Conservation (phyloP, 2,888 invertebrate species). For the Melanostoma mellinum region DNA sequence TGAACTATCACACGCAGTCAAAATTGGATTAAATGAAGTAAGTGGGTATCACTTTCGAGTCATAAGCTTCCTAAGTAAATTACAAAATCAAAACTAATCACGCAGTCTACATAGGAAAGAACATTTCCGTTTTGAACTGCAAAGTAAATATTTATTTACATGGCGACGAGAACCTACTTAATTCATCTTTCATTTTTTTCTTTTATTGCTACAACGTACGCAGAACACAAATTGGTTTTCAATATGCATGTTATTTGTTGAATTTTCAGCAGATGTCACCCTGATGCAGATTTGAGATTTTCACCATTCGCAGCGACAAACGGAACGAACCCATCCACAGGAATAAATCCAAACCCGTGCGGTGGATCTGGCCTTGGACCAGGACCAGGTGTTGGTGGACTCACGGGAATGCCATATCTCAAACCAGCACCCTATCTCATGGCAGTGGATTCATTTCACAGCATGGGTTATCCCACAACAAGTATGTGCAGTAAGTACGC, state of each 20-base stretch:
- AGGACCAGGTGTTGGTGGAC: slow-evolving; percentile 82
- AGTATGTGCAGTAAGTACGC: slow-evolving; percentile 79
- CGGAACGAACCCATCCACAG: slow-evolving; percentile 60
- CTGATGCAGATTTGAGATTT: slow-evolving; percentile 84
- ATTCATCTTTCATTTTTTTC: too few relatives aligned
- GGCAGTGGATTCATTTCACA: slow-evolving; percentile 86
- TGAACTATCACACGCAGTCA: too few relatives aligned
- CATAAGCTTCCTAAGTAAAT: too few relatives aligned
- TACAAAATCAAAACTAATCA: too few relatives aligned
- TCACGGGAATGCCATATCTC: slow-evolving; percentile 84
- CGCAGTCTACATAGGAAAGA: too few relatives aligned
- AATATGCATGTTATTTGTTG: slow-evolving; percentile 18
- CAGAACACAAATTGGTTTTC: neutral
- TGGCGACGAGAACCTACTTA: too few relatives aligned
- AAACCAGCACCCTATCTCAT: slow-evolving; percentile 85
- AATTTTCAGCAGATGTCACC: slow-evolving; percentile 83
- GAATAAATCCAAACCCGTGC: slow-evolving; percentile 74
- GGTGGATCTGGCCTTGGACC: slow-evolving; percentile 78
- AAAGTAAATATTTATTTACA: slow-evolving; percentile 2
- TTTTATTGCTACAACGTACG: neutral
- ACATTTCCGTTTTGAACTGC: too few relatives aligned
- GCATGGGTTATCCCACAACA: slow-evolving; percentile 86
- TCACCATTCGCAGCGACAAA: slow-evolving; percentile 82
- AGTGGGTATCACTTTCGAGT: too few relatives aligned
- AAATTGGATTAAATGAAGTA: too few relatives aligned